Conservation (phyloP, 2,113 vertebrate species). For the Anhinga anhinga region DNA sequence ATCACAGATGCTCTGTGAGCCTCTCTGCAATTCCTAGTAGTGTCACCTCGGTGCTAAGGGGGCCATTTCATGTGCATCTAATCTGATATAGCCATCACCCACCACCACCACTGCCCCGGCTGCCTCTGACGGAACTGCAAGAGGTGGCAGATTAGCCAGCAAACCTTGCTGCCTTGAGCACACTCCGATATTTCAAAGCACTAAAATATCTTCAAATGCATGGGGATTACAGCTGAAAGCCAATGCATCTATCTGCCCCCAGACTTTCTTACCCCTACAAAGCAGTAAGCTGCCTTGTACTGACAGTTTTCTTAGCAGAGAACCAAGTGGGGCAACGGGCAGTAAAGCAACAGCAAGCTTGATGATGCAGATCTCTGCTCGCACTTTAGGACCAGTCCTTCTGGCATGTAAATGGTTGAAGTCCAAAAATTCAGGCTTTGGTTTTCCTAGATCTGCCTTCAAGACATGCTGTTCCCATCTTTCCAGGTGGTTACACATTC, state of each 20-base stretch:
- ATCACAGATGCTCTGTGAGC: neutral
- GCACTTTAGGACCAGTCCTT: neutral
- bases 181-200: neutral
- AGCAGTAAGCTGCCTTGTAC: neutral
- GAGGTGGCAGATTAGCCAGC: neutral
- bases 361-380: neutral
- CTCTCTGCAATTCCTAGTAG: neutral
- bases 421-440: neutral
- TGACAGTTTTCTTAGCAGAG: neutral
- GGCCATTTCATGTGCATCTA: neutral
- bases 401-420: neutral
- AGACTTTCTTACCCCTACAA: no score
- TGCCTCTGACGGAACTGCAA: neutral
- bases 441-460: neutral
- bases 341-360: neutral
- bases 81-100: no score
- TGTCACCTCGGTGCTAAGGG: accelerated
- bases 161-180: neutral
- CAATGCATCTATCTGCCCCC: no score
- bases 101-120: neutral
- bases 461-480: neutral
- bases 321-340: neutral
- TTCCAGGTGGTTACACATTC: neutral
- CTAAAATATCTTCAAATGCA: neutral
- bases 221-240: neutral